These are phyloP conservation scores for Periphyllus acericola DNA, from an alignment of 2,888 invertebrate species.

Conservation along the genomic window DNA sequence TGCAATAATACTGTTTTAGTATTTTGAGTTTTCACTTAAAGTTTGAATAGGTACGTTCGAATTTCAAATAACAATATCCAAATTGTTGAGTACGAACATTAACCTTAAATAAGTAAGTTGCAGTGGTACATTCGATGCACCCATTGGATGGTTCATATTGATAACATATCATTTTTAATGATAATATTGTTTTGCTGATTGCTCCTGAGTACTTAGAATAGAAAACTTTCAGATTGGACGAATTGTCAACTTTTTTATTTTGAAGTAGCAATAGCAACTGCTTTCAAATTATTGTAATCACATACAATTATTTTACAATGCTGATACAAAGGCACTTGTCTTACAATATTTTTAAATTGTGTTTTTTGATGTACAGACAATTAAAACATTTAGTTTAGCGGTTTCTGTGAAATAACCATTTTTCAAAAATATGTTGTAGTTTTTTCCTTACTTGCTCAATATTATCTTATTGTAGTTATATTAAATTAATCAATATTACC, in stretches of 20 bases:
- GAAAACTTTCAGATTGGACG: not conserved
- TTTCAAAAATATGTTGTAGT: not conserved
- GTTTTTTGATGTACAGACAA: not conserved
- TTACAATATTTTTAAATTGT: not conserved
- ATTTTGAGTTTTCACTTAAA: no score
- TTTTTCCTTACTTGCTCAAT: not conserved
- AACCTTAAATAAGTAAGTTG: constrained; percentile 6
- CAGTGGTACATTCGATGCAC: not conserved
- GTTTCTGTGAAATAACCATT: not conserved
- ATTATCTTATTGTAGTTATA: not conserved
- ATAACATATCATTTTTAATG: constrained; percentile 28
- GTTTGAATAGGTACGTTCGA: no score
- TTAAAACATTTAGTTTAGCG: not conserved
- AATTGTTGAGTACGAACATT: not conserved
- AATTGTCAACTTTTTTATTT: not conserved
- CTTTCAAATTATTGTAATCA: not conserved
- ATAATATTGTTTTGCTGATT: constrained; percentile 17
- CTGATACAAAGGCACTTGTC: not conserved
- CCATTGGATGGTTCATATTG: not conserved
- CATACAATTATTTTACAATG: not conserved
- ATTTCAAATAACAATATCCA: no score
- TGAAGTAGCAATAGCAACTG: no score
- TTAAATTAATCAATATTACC: not conserved
- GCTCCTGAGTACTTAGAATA: not conserved
- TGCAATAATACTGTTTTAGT: no score